Evolutionary conservation across 2,797 vertebrate species (phyloP), one percentile per base, ranked within the genome.

Genomic region (Garrulus glandarius): DNA sequence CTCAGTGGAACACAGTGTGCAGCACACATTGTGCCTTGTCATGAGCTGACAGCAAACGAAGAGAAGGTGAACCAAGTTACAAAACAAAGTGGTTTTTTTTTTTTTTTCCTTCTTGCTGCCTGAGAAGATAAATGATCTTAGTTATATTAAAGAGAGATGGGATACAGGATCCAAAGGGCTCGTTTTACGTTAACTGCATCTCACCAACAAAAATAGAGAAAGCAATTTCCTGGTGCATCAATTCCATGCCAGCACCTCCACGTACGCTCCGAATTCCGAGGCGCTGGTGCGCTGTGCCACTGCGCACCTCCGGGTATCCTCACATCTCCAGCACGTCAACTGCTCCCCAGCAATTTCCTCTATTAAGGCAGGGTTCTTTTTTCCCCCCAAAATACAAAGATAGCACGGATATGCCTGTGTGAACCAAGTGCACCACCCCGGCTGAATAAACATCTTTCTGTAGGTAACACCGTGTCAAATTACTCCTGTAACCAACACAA

Each of bases 191-290:
- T 93, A 84, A 84, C 81, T 87, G 64, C 50, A 32, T 72, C 78
- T 92, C 92, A 84, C 84, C 84, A 88, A 82, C 59, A 88, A 56
- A 90, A 96, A 89, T 0, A 80, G 57, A 92, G 69, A 63, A 75
- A 60, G 65, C 69, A 93, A 92, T 96, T 94, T 96, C 93, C 94
- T 96, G 92, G 60, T 60, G 71, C 77, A 83, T 77, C 87, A 74
- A 89, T 67, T 87, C 68, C 60, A 92, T 3, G 67, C 32, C 43
- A 65, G 57, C 64, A 63, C 37, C 36, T 78, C 80, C 88, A 92
- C 1, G 1, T 24, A 84, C n/a, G 3, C 44, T 59, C 49, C 1
- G 18, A 88, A 76, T 57, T 30, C 50, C 5, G 34, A 56, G 70
- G 64, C 0, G 4, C 44, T 16, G 70, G 77, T 36, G 61, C 0